phyloP scores from a whole-genome alignment of 2,888 invertebrate genomes.

The Galerucella nymphaeae region DNA sequence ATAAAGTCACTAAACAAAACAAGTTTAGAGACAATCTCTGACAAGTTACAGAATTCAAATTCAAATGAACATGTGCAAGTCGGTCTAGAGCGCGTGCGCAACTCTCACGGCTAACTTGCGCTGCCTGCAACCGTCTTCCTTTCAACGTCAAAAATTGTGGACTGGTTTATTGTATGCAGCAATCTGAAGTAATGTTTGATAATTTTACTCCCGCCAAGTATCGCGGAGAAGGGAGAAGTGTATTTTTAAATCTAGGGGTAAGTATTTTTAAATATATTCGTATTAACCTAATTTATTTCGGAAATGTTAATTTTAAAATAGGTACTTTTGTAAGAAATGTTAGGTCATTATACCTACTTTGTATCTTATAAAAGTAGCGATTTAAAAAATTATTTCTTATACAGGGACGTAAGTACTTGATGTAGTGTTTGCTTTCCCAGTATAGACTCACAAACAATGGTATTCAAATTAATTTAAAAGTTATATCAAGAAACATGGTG shows the following conservation, averaged over 20 bases:
- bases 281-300: too few species aligned
- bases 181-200: background rate
- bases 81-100: conserved; percentile 30
- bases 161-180: background rate
- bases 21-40: too few species aligned
- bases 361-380: too few species aligned
- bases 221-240: background rate
- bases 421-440: too few species aligned
- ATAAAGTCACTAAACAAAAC: conserved; percentile 21
- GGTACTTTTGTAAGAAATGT: too few species aligned
- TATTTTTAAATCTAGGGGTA: conserved; percentile 9
- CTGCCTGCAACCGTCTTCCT: conserved; percentile 16
- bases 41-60: background rate
- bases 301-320: too few species aligned
- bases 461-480: too few species aligned
- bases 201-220: conserved; percentile 7
- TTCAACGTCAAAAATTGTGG: background rate
- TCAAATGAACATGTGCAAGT: conserved; percentile 30
- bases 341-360: too few species aligned
- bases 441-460: too few species aligned
- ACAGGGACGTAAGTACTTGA: too few species aligned
- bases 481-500: too few species aligned
- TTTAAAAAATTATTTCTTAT: too few species aligned
- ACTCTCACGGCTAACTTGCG: conserved; percentile 24
- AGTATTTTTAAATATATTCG: background rate